Conservation (phyloP, 2,888 invertebrate genomes). For the Eupeodes luniger region DNA sequence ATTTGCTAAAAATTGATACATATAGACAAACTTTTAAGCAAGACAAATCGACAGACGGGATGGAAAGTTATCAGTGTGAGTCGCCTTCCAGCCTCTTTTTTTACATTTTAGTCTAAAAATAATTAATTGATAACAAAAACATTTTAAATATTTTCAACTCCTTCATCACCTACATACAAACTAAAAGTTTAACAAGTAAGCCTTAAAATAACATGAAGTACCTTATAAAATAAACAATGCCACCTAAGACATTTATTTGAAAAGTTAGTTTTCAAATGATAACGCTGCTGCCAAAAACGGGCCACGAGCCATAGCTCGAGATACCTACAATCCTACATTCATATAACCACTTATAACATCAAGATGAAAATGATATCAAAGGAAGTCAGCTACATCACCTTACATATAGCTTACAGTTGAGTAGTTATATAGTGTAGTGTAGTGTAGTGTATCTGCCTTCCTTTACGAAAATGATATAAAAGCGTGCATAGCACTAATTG, state of each 20-base stretch:
- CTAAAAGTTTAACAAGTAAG: not conserved
- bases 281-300: not conserved
- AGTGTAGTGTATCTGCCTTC: not conserved
- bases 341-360: not conserved
- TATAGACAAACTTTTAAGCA: too few species aligned
- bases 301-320: not conserved
- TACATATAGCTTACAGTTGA: not conserved
- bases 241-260: conserved; percentile 63
- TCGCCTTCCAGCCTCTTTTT: too few species aligned
- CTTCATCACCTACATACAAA: not conserved
- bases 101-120: too few species aligned
- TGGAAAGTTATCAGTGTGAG: too few species aligned
- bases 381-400: conserved; percentile 53
- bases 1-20: too few species aligned
- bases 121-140: too few species aligned
- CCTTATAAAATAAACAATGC: conserved; percentile 38
- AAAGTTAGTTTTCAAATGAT: conserved; percentile 64
- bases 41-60: too few species aligned
- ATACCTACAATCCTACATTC: not conserved
- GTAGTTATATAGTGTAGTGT: not conserved
- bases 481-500: conserved; percentile 70
- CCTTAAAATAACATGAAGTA: conserved; percentile 45
- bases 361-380: conserved; percentile 50
- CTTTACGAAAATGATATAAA: not conserved
- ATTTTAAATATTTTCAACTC: too few species aligned